phyloP scores from a whole-genome alignment of 2,797 vertebrate genomes.

The Poecilia wingei region DNA sequence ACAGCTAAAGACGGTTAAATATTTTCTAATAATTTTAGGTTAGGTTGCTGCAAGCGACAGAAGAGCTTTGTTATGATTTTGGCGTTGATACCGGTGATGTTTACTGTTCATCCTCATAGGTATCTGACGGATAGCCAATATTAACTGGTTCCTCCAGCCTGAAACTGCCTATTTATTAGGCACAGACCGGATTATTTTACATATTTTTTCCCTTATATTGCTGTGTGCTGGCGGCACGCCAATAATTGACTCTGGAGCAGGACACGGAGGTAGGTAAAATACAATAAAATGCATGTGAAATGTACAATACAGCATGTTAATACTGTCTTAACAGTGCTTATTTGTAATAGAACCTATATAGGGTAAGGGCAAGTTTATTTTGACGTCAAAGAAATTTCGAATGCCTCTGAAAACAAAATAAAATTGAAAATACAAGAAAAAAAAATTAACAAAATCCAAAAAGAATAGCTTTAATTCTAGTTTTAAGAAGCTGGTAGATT shows the following conservation, averaged over 20 bases:
- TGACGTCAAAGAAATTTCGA: not conserved
- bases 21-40: conserved; percentile 3
- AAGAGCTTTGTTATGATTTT: conserved; percentile 33
- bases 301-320: not conserved
- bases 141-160: conserved; percentile 45
- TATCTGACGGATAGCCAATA: conserved; percentile 40
- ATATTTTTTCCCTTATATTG: conserved; percentile 20
- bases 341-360: not conserved
- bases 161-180: conserved; percentile 52
- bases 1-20: conserved; percentile 21
- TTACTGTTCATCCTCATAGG: conserved; percentile 46
- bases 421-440: too few species aligned
- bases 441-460: not conserved
- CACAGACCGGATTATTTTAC: conserved; percentile 27
- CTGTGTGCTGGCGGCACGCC: conserved; percentile 67
- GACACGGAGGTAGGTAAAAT: conserved; percentile 76
- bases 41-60: not conserved
- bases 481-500: not conserved
- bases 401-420: not conserved
- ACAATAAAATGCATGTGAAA: not conserved
- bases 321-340: conserved; percentile 8
- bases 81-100: conserved; percentile 52
- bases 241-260: conserved; percentile 80
- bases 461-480: not conserved
- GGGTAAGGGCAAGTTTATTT: not conserved